Evolutionary conservation across 1,140 invertebrate genomes (phyloP), one percentile per base, ranked within the genome.

Genomic region (Luehdorfia chinensis): DNA sequence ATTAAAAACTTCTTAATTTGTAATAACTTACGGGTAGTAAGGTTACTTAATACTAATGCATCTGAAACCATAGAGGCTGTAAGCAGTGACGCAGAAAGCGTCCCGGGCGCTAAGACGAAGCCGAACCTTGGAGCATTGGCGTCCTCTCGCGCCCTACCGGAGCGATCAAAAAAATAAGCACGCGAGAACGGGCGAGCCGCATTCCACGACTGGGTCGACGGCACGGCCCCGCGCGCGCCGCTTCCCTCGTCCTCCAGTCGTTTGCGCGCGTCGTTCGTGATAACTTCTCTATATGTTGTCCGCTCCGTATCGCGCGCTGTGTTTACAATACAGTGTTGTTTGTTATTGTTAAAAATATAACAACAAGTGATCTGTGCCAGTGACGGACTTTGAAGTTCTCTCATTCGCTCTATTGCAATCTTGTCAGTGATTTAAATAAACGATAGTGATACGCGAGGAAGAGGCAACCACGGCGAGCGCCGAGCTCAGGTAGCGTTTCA

Each of bases 181-280:
- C 66, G 66, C 73, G 68, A 75, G 74, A 79, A 80, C 72, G 61
- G 68, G 74, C 71, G 70, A 72, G 80, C 75, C 69, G 69, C 81
- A 81, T 79, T 83, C 75, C 75, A 68, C 71, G 75, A 77, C 77
- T 78, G 72, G 76, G 78, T 81, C 75, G 72, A 74, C 81, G 69
- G 75, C 73, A 71, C 68, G 62, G 68, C 75, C 66, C 75, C 73
- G 63, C 72, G 66, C 73, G 50, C 67, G 47, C 60, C 66, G 46
- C 66, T 44, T 63, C 60, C 59, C 69, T 53, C 52, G 33, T 50
- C 44, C 50, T 33, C 65, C 76, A 84, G 80, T 84, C 68, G 71
- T 80, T 75, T 70, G 75, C 75, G 76, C 75, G 77, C 80, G 74
- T 75, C 63, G 60, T 55, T 55, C 45, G 66, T 51, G 71, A 64